Base-by-base conservation (phyloP, 1,140 invertebrate species). In the Lordiphosa clarofinis region DNA sequence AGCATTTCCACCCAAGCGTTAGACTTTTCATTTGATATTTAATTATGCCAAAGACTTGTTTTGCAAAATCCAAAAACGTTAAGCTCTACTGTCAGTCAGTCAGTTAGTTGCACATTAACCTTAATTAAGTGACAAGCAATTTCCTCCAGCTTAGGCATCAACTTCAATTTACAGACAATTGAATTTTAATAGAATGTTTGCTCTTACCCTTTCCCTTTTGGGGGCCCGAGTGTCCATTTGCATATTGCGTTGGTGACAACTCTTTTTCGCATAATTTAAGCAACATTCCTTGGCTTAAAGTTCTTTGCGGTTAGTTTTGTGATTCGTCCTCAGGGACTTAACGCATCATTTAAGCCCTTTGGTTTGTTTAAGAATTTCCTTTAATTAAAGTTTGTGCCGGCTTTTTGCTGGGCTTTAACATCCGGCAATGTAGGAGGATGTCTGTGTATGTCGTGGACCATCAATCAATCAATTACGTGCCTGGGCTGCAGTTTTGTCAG, bases 51-150 rank as follows among this genome's bases (percentile, higher is more conserved):
- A 57, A 72, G 68, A 78, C 73, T 84, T 84, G 78, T 84, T 78
- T 75, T n/a, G n/a, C n/a, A 82, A 71, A 75, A 79, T 72, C 73
- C 37, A 61, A 58, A 84, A 78, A 28, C 24, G 55, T 73, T 84
- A 86, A 84, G 73, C 73, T 71, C 58, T 46, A 48, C 54, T 53
- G 44, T 28, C 60, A 53, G 57, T 28, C 24, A 28, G 24, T 28
- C 24, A 28, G 24, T 28, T 7, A 28, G 24, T 59, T 69, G 69
- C 69, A 57, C 78, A 84, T 84, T 84, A 84, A 84, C 73, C 73
- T 86, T 84, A 84, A 84, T 84, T 86, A 73, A 84, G 78, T 84
- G 78, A 84, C 78, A 84, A 84, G 84, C 78, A 82, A 71, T 76
- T 62, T 53, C 43, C n/a, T n/a, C 55, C 56, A 60, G 52, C 10